Base-by-base conservation (phyloP, 1,140 invertebrate species). In the Geopemphigus sp. region DNA sequence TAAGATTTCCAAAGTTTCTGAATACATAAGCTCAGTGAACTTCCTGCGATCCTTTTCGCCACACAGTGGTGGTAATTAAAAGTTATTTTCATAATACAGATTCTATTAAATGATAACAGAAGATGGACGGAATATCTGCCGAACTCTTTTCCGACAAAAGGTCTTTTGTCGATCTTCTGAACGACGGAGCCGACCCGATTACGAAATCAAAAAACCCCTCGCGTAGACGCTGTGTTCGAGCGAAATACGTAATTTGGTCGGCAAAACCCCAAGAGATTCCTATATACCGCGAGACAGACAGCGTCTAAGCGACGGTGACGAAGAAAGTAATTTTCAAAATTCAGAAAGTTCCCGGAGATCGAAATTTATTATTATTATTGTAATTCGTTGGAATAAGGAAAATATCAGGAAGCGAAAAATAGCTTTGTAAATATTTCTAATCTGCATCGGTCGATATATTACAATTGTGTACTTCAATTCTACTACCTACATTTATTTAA, bases 11-110 rank as follows among this genome's bases (percentile, higher is more conserved):
- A 57, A 57, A 74, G 72, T 39, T 57, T 15, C n/a, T 1, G 29
- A 22, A 74, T 14, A 57, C 29, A 26, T 57, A 73, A 53, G 53
- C 70, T 24, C 15, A 26, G 26, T 66, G 45, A 57, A 56, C 72
- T 39, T 39, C n/a, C 14, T 1, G 26, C n/a, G 26, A 2, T 39
- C n/a, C 32, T 74, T 74, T 74, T 57, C 54, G 22, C 57, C 56
- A 61, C 56, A 61, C 26, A 74, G 47, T 47, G 12, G 47, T 8
- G 54, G 73, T 61, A 76, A 76, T 76, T 76, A 76, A 76, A 76
- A 76, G 29, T 76, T 76, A 76, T 76, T 59, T 57, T 76, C 73
- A 76, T 76, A 76, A 57, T 76, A 29, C 32, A 53, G 73, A 76
- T 76, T 76, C 73, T 61, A 76, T 76, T 76, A 76, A 76, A 76